A percentile compares a stretch with the other conserved stretches of the same genome.
Evolutionary conservation across 2,113 vertebrate genomes (phyloP).

Genomic region (Neodon shergylaensis): DNA sequence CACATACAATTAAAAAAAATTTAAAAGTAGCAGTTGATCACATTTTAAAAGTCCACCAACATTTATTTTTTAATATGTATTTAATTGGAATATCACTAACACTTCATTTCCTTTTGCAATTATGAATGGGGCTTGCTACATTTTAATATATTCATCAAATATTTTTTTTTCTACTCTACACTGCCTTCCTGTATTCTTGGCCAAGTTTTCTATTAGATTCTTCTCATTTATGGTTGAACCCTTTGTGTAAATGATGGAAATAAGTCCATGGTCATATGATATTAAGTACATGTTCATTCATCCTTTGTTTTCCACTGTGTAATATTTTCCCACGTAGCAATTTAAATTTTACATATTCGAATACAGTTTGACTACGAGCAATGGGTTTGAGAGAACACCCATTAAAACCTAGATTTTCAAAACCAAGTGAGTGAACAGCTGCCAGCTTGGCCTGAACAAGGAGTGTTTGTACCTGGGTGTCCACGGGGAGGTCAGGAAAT

Average conservation of each 20-base stretch:
- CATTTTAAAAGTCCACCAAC: not conserved
- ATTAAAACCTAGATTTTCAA: not conserved
- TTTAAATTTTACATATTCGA: not conserved
- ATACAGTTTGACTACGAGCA: not conserved
- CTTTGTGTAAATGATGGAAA: not conserved
- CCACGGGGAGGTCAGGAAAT: not conserved
- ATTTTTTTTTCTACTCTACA: not conserved
- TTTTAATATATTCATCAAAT: not conserved
- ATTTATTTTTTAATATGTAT: not conserved
- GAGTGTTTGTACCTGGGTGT: not conserved
- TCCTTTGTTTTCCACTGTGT: not conserved
- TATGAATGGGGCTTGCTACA: not conserved
- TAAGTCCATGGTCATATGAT: not conserved
- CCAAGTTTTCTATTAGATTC: not conserved
- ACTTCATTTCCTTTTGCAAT: not conserved
- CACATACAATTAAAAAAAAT: not conserved
- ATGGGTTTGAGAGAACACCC: not conserved
- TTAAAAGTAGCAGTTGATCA: not conserved
- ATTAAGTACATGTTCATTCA: not conserved
- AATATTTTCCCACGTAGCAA: not conserved
- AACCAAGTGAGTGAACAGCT: slow-evolving; percentile 6
- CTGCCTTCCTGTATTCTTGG: not conserved
- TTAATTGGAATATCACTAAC: not conserved
- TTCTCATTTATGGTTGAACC: not conserved
- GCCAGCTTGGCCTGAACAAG: not conserved